Percentiles rank a stretch among this genome's conserved stretches.
phyloP scores from a whole-genome alignment of 2,113 vertebrate genomes.

The Actenoides hombroni region DNA sequence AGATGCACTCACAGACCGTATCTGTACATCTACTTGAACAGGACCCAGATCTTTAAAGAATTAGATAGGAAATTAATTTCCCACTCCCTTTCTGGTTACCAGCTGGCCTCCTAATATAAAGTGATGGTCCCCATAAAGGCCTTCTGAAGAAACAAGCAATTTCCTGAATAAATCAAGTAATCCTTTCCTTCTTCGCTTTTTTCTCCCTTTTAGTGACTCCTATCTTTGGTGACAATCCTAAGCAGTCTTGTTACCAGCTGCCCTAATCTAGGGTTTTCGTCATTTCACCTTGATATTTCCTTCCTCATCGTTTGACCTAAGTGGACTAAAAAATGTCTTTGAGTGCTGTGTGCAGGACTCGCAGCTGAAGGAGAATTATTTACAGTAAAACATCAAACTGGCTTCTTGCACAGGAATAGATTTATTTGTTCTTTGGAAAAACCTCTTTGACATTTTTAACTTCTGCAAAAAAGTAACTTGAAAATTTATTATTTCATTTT shows the following conservation, averaged over 20 bases:
- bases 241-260: slow-evolving; percentile 60
- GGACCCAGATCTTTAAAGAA: slow-evolving; percentile 56
- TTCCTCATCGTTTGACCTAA: slow-evolving; percentile 15
- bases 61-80: slow-evolving; percentile 70
- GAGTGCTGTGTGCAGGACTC: background rate
- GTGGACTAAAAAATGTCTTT: background rate
- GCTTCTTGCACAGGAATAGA: background rate
- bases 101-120: slow-evolving; percentile 58
- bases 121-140: slow-evolving; percentile 55
- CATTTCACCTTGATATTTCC: slow-evolving; percentile 61
- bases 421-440: background rate
- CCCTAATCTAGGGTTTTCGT: background rate
- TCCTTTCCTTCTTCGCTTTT: slow-evolving; percentile 48
- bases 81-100: slow-evolving; percentile 67
- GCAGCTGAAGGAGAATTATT: background rate
- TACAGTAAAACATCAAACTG: background rate
- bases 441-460: background rate
- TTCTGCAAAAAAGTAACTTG: background rate
- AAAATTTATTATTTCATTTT: slow-evolving; percentile 34
- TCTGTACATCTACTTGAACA: slow-evolving; percentile 42
- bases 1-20: background rate
- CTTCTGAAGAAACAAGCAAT: slow-evolving; percentile 65
- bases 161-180: slow-evolving; percentile 66
- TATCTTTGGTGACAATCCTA: slow-evolving; percentile 42
- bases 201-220: slow-evolving; percentile 29